Conservation (phyloP, 1,140 invertebrate genomes). For the Dryas iulia region DNA sequence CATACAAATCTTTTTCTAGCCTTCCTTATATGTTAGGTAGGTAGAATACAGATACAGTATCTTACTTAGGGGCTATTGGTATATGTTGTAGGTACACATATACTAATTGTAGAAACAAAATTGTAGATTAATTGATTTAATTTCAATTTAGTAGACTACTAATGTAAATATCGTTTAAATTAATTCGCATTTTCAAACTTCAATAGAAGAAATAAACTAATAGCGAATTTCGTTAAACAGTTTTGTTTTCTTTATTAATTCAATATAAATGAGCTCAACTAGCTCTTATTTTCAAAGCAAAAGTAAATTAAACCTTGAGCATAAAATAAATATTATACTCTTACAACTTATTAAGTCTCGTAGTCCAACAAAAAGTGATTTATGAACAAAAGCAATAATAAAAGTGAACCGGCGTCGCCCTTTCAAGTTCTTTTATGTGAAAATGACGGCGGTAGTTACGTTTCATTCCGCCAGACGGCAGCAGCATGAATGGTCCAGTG, state of each 20-base stretch:
- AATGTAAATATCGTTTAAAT: background rate
- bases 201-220: background rate
- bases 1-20: too few species aligned
- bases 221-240: background rate
- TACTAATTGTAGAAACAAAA: background rate
- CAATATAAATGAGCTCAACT: background rate
- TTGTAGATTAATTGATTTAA: background rate
- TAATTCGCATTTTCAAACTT: background rate
- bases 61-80: too few species aligned
- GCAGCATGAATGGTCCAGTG: conserved; percentile 19
- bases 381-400: conserved; percentile 34
- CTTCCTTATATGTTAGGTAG: too few species aligned
- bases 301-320: background rate
- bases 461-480: conserved; percentile 25
- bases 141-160: background rate
- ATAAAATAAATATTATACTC: conserved; percentile 21
- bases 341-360: conserved; percentile 24
- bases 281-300: conserved; percentile 1
- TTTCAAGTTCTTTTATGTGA: conserved; percentile 32
- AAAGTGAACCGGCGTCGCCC: conserved; percentile 30
- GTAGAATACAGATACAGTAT: too few species aligned
- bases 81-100: too few species aligned
- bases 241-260: background rate
- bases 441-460: conserved; percentile 24
- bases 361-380: conserved; percentile 29